Conservation (phyloP, 2,113 vertebrate species). For the Anoura caudifer region DNA sequence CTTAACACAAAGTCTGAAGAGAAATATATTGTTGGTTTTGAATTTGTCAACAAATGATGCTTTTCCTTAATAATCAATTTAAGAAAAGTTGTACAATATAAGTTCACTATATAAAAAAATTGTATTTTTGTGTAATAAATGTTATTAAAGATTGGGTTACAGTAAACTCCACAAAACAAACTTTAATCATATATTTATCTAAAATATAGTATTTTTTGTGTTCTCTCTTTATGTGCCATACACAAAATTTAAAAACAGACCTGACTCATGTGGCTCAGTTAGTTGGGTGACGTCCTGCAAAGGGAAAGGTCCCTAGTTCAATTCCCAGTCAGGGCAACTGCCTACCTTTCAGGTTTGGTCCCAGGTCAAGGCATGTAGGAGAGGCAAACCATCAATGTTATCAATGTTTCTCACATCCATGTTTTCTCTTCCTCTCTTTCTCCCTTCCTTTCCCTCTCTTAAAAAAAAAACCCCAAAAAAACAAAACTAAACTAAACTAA, state of each 20-base stretch:
- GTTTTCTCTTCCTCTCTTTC: too few relatives aligned
- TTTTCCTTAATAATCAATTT: neutral
- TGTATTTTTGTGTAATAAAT: slow-evolving; percentile 2
- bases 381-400: too few relatives aligned
- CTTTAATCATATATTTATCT: neutral
- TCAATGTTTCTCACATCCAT: too few relatives aligned
- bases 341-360: too few relatives aligned
- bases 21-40: neutral
- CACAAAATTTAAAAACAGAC: neutral
- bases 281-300: too few relatives aligned
- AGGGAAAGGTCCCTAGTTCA: too few relatives aligned
- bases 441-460: too few relatives aligned
- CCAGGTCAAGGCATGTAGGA: too few relatives aligned
- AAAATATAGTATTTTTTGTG: neutral
- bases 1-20: neutral
- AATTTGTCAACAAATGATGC: neutral
- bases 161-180: neutral
- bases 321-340: too few relatives aligned
- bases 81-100: neutral
- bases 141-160: neutral
- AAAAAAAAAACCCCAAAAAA: too few relatives aligned
- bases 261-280: too few relatives aligned
- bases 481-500: too few relatives aligned
- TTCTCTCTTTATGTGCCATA: neutral
- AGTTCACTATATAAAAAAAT: neutral